phyloP scores from a whole-genome alignment of 2,113 vertebrate genomes.

The Erinaceus europaeus region DNA sequence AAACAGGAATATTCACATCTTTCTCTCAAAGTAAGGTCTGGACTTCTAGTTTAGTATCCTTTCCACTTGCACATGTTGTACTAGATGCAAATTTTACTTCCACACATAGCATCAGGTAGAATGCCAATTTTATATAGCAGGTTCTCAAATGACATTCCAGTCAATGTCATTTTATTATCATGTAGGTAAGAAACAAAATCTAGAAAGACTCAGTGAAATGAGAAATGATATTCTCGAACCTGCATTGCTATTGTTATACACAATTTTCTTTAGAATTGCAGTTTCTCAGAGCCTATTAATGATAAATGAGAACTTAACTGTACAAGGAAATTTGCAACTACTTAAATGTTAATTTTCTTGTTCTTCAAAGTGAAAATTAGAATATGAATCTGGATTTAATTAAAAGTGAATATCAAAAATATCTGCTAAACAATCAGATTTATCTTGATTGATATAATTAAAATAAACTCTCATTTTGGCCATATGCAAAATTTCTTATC shows the following conservation, averaged over 20 bases:
- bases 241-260: neutral
- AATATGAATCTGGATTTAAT: too few species aligned
- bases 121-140: neutral
- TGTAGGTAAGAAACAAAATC: neutral
- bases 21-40: neutral
- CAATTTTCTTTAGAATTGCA: neutral
- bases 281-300: neutral
- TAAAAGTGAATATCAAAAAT: too few species aligned
- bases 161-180: neutral
- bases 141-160: neutral
- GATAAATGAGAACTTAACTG: neutral
- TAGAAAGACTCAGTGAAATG: neutral
- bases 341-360: neutral
- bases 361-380: neutral
- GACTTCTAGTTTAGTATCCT: neutral
- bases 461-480: neutral
- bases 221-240: neutral
- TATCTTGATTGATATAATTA: neutral
- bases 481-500: neutral
- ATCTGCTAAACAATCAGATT: neutral
- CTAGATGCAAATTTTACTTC: constrained; percentile 42
- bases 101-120: neutral
- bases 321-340: constrained; percentile 4
- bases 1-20: constrained; percentile 7
- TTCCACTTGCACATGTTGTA: fast-evolving